Base-by-base conservation (phyloP, 2,113 vertebrate species). In the Pygoscelis adeliae region DNA sequence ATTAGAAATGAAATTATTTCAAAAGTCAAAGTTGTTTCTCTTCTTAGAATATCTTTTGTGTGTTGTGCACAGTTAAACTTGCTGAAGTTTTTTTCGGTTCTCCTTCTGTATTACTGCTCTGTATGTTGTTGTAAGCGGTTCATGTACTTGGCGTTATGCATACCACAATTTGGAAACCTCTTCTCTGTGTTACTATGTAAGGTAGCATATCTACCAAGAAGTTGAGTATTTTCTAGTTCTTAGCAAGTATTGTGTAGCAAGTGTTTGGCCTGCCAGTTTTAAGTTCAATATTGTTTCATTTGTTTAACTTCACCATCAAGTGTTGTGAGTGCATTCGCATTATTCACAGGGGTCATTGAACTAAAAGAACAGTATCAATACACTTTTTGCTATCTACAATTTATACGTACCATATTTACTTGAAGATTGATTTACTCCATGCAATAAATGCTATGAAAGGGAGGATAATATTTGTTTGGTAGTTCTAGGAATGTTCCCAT, bases 61-160 rank as follows among this genome's bases (percentile, higher is more conserved):
- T 42, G 2, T 62, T 52, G 32, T 46, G 19, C n/a, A 32, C 6
- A 9, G 40, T 36, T 72, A 44, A 88, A 53, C 34, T 77, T 73
- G 32, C 38, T 38, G 38, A 79, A 67, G 9, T 63, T 69, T 80
- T 20, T 92, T 92, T 80, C 1, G 0, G 27, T 90, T 95, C 65
- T 79, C 30, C 38, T 80, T 80, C 67, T 61, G 9, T n/a, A 1
- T 40, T 85, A 11, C 36, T 63, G 38, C 36, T 50, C 29, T 59
- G 4, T 34, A 15, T 40, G 11, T n/a, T 63, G 10, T 30, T 90
- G 9, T 15, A 47, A 72, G 71, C 40, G 26, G 44, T 42, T 95
- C 52, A 5, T 20, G 5, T 9, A 3, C 6, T 71, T 0, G 0
- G 13, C 15, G 32, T 34, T 65, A 47, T 5, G 22, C 19, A 29